Evolutionary conservation across 1,140 invertebrate genomes (phyloP).

Genomic region (roundworm (Caenorhabditis elegans)): DNA sequence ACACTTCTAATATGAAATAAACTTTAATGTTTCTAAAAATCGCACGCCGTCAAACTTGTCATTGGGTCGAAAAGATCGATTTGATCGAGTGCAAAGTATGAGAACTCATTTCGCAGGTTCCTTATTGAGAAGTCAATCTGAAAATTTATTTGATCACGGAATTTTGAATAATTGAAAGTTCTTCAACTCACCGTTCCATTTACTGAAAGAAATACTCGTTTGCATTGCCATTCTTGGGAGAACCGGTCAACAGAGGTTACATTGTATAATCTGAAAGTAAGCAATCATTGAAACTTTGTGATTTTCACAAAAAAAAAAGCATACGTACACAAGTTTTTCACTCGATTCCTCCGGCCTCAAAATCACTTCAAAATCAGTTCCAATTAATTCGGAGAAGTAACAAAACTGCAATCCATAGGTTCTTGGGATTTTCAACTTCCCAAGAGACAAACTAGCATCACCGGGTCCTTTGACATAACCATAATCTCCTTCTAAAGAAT

Average conservation of each 20-base stretch:
- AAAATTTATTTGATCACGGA: neutral
- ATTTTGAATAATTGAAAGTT: neutral
- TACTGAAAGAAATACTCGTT: neutral
- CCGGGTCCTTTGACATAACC: slow-evolving; percentile 52
- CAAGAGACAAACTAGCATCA: slow-evolving; percentile 37
- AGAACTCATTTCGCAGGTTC: slow-evolving; percentile 47
- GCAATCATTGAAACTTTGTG: neutral
- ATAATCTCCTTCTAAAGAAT: slow-evolving; percentile 45
- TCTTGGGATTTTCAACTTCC: slow-evolving; percentile 46
- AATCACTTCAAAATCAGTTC: neutral
- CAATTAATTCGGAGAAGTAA: slow-evolving; percentile 35
- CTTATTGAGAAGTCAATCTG: slow-evolving; percentile 48
- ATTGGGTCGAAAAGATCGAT: slow-evolving; percentile 47
- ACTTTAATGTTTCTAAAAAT: neutral
- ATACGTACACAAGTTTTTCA: slow-evolving; percentile 11
- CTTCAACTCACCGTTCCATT: slow-evolving; percentile 10
- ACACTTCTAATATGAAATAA: no score
- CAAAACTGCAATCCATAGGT: slow-evolving; percentile 53
- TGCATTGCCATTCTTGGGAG: neutral
- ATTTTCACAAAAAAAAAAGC: no score
- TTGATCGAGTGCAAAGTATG: slow-evolving; percentile 49
- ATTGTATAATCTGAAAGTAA: slow-evolving; percentile 23
- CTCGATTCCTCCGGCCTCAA: neutral
- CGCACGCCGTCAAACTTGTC: neutral
- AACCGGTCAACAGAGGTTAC: slow-evolving; percentile 2